These are phyloP conservation scores for Lipophrys pholis DNA, from an alignment of 2,113 vertebrate genomes.

Conservation along the genomic window DNA sequence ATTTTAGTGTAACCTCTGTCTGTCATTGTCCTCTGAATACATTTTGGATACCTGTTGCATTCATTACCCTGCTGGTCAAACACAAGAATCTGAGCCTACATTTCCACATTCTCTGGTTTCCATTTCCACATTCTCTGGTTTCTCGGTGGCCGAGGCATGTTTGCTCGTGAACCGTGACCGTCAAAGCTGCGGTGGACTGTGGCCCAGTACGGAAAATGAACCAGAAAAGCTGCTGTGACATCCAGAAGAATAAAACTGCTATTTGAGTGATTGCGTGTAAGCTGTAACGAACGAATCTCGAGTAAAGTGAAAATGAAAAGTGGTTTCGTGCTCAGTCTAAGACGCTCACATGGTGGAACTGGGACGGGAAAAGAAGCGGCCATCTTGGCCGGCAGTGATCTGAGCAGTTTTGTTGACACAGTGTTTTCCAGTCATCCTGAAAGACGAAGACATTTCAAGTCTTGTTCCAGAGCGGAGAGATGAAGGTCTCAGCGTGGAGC, in stretches of 20 bases:
- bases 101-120: constrained; percentile 7
- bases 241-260: constrained; percentile 2
- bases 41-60: constrained; percentile 1
- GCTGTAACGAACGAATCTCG: constrained; percentile 15
- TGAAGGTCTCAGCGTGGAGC: background rate
- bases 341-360: too few relatives aligned
- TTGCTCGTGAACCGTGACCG: constrained; percentile 6
- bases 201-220: constrained; percentile 19
- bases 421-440: background rate
- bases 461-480: background rate
- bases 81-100: constrained; percentile 1
- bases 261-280: background rate
- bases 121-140: constrained; percentile 1
- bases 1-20: too few relatives aligned
- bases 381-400: background rate
- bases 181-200: background rate
- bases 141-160: constrained; percentile 1
- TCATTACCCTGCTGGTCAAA: background rate
- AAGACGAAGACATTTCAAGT: background rate
- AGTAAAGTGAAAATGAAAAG: constrained; percentile 11
- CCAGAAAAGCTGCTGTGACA: constrained; percentile 15
- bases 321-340: background rate
- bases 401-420: background rate
- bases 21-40: too few relatives aligned
- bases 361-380: constrained; percentile 9